These are phyloP conservation scores for Diaphora mendica DNA, from an alignment of 2,888 invertebrate species.

Conservation along the genomic window DNA sequence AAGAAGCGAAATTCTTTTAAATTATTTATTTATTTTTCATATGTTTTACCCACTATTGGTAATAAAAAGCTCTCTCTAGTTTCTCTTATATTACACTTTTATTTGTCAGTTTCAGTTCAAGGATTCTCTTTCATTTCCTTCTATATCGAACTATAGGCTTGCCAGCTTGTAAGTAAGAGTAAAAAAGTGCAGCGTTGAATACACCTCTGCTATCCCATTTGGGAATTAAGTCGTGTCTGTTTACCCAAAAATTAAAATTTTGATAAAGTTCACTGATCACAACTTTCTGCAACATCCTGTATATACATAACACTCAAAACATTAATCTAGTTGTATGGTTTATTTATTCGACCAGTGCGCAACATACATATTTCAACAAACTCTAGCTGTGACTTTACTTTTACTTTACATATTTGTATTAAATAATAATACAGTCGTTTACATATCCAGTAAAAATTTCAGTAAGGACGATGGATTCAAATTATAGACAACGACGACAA, in stretches of 20 bases:
- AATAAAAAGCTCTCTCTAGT: no score
- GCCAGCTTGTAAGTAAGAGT: background rate
- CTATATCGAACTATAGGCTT: no score
- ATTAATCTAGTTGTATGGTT: constrained; percentile 6
- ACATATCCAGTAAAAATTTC: background rate
- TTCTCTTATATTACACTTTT: no score
- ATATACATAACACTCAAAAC: constrained; percentile 8
- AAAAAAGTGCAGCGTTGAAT: background rate
- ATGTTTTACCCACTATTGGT: no score
- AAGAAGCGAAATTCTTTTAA: no score
- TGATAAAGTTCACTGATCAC: background rate
- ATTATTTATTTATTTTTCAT: no score
- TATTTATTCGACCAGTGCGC: background rate
- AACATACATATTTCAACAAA: background rate
- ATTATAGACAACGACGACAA: constrained; percentile 5
- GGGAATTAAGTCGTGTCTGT: no score
- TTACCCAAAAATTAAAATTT: no score
- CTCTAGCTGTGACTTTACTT: background rate
- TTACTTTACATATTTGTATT: background rate
- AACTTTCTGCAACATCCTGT: background rate
- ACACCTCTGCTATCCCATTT: background rate
- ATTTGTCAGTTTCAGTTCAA: background rate
- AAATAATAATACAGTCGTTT: background rate
- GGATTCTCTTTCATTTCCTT: no score
- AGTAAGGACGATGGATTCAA: background rate